A percentile compares a stretch with the other conserved stretches of the same genome.
These are phyloP conservation scores for Colistium nudipinnis DNA, from an alignment of 2,113 vertebrate species.

Conservation along the genomic window DNA sequence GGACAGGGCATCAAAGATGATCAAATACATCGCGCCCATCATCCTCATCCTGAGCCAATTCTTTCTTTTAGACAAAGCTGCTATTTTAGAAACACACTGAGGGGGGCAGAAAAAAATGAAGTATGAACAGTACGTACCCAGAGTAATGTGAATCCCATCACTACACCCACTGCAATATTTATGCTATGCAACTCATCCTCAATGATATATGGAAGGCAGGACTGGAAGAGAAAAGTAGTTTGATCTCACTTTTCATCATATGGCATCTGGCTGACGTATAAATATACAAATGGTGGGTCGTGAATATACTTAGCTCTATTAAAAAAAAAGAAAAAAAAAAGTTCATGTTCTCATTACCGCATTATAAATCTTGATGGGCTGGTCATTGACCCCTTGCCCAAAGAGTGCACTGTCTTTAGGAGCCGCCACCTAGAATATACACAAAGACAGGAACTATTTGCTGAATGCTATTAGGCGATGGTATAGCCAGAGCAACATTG, in stretches of 20 bases:
- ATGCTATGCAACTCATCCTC: fast-evolving
- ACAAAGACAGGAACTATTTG: constrained; percentile 1
- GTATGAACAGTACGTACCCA: constrained; percentile 56
- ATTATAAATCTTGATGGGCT: constrained; percentile 53
- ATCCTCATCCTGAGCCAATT: constrained; percentile 2
- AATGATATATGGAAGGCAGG: constrained; percentile 38
- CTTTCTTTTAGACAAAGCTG: not conserved
- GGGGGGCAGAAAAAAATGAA: constrained; percentile 16
- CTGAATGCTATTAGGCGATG: not conserved
- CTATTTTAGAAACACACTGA: constrained; percentile 1
- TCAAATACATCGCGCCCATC: too few relatives aligned
- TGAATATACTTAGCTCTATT: too few relatives aligned
- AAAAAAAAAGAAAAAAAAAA: too few relatives aligned
- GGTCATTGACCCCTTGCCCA: fast-evolving
- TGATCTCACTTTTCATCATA: not conserved
- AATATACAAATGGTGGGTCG: too few relatives aligned
- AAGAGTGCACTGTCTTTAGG: constrained; percentile 39
- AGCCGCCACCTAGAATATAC: constrained; percentile 42
- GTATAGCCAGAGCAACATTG: not conserved
- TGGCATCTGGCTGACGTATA: not conserved
- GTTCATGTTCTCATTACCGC: constrained; percentile 42
- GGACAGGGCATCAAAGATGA: not conserved
- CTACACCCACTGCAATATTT: fast-evolving
- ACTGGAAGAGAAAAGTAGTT: constrained; percentile 42
- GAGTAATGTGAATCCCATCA: constrained; percentile 26